Evolutionary conservation across 1,140 invertebrate genomes (phyloP).

Genomic region (Heliconius himera): DNA sequence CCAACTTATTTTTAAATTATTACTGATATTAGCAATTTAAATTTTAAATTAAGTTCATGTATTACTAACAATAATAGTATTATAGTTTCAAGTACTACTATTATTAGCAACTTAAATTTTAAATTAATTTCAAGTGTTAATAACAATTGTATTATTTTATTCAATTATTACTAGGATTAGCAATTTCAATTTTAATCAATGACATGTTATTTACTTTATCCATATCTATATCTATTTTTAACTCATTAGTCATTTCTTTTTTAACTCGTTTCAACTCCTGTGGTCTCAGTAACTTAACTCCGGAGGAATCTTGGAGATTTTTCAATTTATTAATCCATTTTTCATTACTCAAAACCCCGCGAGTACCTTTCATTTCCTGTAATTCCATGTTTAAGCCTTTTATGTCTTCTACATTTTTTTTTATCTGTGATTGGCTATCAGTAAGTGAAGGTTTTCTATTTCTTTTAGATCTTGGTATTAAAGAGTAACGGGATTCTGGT

Average conservation of each 20-base stretch:
- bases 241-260: conserved; percentile 40
- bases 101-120: not conserved
- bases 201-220: conserved; percentile 26
- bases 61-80: not conserved
- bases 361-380: conserved; percentile 29
- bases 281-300: conserved; percentile 48
- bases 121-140: no score
- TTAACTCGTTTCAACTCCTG: conserved; percentile 51
- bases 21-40: no score
- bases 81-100: not conserved
- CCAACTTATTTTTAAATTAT: no score
- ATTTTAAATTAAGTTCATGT: not conserved
- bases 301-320: conserved; percentile 48
- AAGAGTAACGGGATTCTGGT: conserved; percentile 8
- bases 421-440: conserved; percentile 41
- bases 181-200: conserved; percentile 40
- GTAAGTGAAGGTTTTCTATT: conserved; percentile 16
- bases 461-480: not conserved
- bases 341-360: conserved; percentile 48
- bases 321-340: conserved; percentile 61
- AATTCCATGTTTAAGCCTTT: conserved; percentile 47
- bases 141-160: no score
- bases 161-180: not conserved
- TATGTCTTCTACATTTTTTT: conserved; percentile 49
- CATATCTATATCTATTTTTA: conserved; percentile 61